A percentile compares a stretch with the other conserved stretches of the same genome.
Conservation (phyloP, 2,797 vertebrate species). For the Simalia tracyae region DNA sequence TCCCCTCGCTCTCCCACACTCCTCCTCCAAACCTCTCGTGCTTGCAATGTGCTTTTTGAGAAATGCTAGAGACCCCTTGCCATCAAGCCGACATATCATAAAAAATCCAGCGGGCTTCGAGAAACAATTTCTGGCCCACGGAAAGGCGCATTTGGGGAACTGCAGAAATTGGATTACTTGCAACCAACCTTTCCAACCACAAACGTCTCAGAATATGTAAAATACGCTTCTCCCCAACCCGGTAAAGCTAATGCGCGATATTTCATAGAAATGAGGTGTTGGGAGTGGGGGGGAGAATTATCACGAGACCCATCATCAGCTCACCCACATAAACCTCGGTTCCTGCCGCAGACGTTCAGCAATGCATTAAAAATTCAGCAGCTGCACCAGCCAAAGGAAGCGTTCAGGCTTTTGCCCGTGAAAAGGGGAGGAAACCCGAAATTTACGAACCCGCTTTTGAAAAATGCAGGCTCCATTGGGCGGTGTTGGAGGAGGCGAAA, state of each 20-base stretch:
- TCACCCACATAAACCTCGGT: rapidly evolving
- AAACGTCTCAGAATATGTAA: background rate
- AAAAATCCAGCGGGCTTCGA: background rate
- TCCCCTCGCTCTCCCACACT: background rate
- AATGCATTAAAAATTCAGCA: background rate
- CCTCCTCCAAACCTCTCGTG: constrained; percentile 1
- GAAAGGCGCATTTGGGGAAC: background rate
- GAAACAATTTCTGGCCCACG: background rate
- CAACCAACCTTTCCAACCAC: background rate
- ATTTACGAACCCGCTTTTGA: constrained; percentile 24
- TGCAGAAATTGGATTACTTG: background rate
- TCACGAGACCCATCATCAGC: background rate
- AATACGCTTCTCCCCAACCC: background rate
- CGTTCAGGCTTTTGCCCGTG: background rate
- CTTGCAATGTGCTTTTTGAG: background rate
- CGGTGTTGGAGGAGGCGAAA: constrained; percentile 29
- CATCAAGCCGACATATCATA: background rate
- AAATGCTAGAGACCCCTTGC: background rate
- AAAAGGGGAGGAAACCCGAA: background rate
- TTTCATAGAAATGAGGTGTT: background rate
- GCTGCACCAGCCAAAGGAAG: background rate
- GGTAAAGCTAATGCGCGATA: background rate
- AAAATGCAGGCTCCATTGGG: constrained; percentile 12
- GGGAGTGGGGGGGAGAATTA: too few relatives aligned
- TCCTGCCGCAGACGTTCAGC: background rate